Evolutionary conservation across 2,113 vertebrate species (phyloP).

Genomic region (Ciconia maguari): DNA sequence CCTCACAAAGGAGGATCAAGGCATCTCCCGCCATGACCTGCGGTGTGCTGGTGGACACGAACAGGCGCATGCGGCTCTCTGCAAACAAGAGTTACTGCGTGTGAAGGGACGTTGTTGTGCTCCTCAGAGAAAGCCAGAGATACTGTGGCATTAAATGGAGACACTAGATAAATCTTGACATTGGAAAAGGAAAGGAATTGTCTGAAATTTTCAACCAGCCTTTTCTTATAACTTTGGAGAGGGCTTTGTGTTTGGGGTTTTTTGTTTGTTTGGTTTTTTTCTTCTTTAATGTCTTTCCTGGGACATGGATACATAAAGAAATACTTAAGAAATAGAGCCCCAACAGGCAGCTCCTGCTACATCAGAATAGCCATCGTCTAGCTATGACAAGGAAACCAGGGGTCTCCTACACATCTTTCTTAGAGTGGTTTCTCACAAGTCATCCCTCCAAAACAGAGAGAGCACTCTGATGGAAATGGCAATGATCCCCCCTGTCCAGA

Average conservation of each 20-base stretch:
- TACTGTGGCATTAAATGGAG: background rate
- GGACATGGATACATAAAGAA: background rate
- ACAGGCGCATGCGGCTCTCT: conserved; percentile 75
- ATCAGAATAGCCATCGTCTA: background rate
- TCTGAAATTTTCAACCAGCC: background rate
- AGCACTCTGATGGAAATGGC: background rate
- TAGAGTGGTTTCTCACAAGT: background rate
- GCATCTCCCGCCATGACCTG: conserved; percentile 65
- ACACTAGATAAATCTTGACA: background rate
- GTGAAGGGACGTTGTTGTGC: background rate
- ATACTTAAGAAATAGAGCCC: background rate
- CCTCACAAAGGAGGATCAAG: conserved; percentile 75
- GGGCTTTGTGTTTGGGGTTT: rapidly evolving
- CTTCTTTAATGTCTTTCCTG: background rate
- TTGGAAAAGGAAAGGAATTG: background rate
- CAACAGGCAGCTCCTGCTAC: background rate
- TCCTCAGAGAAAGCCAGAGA: background rate
- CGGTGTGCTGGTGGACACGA: background rate
- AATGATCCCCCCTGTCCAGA: background rate
- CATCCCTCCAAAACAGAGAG: background rate
- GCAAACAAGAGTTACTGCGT: background rate
- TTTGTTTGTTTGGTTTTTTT: rapidly evolving
- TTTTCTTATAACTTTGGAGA: background rate
- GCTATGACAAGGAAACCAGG: background rate
- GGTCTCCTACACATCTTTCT: background rate